These are phyloP conservation scores for Apogon talboti DNA, from an alignment of 2,797 vertebrate genomes.

Conservation along the genomic window DNA sequence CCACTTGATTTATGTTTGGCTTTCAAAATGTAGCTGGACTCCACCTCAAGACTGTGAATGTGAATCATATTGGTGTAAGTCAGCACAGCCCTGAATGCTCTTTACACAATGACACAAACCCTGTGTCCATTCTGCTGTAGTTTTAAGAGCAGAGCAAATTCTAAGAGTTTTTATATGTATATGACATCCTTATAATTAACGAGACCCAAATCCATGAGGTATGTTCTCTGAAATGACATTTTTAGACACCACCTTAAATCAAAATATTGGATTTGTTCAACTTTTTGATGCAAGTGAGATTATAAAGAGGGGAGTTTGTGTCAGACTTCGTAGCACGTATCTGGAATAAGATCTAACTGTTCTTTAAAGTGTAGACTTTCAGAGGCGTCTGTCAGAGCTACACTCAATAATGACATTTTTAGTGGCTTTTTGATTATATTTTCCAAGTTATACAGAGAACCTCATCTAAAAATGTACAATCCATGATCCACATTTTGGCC, in stretches of 20 bases:
- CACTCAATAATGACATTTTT: not conserved
- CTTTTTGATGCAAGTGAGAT: too few relatives aligned
- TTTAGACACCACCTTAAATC: constrained; percentile 6
- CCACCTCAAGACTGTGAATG: constrained; percentile 17
- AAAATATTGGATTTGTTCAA: not conserved
- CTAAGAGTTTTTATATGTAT: too few relatives aligned
- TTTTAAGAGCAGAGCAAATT: too few relatives aligned
- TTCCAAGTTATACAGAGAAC: not conserved
- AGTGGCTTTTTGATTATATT: not conserved
- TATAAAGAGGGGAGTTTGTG: too few relatives aligned
- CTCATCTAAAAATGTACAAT: not conserved
- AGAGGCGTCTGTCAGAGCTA: too few relatives aligned
- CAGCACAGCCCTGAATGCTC: not conserved
- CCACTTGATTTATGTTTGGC: constrained; percentile 23
- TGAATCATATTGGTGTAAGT: constrained; percentile 17
- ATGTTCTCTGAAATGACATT: not conserved
- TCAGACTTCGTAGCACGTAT: too few relatives aligned
- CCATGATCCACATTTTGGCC: too few relatives aligned
- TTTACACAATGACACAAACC: not conserved
- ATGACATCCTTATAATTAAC: not conserved
- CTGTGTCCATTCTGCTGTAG: too few relatives aligned
- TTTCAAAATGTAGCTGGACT: constrained; percentile 40
- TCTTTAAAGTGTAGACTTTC: too few relatives aligned
- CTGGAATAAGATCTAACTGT: too few relatives aligned
- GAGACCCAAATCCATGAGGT: not conserved